Evolutionary conservation across 2,797 vertebrate species (phyloP), one percentile per base, ranked within the genome.

Genomic region (Glyptemys insculpta): DNA sequence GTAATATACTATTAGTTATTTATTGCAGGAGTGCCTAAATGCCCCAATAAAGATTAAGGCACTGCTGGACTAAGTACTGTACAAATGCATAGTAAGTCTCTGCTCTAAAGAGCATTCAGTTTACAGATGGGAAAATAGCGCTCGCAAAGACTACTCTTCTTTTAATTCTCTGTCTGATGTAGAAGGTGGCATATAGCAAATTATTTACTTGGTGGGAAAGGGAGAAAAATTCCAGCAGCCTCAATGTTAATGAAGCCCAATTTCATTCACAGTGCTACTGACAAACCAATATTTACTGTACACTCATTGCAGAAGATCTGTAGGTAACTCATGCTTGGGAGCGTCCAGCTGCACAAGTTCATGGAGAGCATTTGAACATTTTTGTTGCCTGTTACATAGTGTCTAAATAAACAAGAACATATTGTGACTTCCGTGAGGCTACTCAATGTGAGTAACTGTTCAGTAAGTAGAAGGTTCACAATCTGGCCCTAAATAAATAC

Each of bases 401-500:
- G 15, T 59, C 10, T 87, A 56, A 3, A 1, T 3, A 88, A 81
- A n/a, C 37, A 57, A 27, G 87, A n/a, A 8, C 56, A 5, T 44
- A 23, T 1, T 1, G 0, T 2, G 2, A 4, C 12, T 2, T 37
- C 8, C 10, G 59, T 3, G 74, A 31, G 89, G 2, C 74, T 1
- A 0, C 52, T 29, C 8, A 3, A 16, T 37, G 34, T 68, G 65
- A 68, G 18, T 68, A 37, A 37, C 18, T n/a, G n/a, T n/a, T 68
- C 18, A 68, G 8, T 68, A 21, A 37, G n/a, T 37, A 68, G 29
- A 59, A 3, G 65, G 19, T 68, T 68, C n/a, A 37, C 7, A 2
- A 0, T 1, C 47, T 2, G 14, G 59, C n/a, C n/a, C n/a, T 68
- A 37, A n/a, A 1, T 2, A 4, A 12, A 37, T 6, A 12, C 16